These are phyloP conservation scores for Manis crassicaudata DNA, from an alignment of 2,797 vertebrate genomes.

Conservation along the genomic window DNA sequence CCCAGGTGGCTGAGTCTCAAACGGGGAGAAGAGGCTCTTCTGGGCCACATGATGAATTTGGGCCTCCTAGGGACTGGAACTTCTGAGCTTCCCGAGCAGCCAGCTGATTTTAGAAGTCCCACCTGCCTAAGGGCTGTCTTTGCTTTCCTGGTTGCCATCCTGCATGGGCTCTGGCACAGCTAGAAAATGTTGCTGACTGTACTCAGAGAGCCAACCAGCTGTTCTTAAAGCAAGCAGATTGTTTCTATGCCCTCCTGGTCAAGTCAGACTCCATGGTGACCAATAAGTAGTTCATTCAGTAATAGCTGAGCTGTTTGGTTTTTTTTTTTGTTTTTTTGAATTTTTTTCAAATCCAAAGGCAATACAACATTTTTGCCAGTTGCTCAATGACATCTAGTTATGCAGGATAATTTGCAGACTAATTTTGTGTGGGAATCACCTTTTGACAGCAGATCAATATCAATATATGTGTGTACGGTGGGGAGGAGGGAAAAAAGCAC, in stretches of 20 bases:
- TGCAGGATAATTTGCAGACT: slow-evolving; percentile 52
- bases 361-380: slow-evolving; percentile 31
- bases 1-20: not conserved
- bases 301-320: not conserved
- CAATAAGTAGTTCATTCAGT: slow-evolving; percentile 21
- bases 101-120: not conserved
- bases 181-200: slow-evolving; percentile 58
- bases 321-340: not conserved
- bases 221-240: not conserved
- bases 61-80: not conserved
- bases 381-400: slow-evolving; percentile 18
- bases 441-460: slow-evolving; percentile 68
- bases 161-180: slow-evolving; percentile 16
- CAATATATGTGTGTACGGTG: not conserved
- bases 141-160: not conserved
- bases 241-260: not conserved
- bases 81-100: not conserved
- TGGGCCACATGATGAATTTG: not conserved
- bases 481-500: not conserved
- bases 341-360: not conserved
- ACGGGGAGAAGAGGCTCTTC: not conserved
- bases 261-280: not conserved
- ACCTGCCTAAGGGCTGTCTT: not conserved
- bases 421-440: slow-evolving; percentile 52
- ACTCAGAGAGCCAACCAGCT: not conserved